phyloP scores from a whole-genome alignment of 2,888 invertebrate species.

The Panzeria rudis region DNA sequence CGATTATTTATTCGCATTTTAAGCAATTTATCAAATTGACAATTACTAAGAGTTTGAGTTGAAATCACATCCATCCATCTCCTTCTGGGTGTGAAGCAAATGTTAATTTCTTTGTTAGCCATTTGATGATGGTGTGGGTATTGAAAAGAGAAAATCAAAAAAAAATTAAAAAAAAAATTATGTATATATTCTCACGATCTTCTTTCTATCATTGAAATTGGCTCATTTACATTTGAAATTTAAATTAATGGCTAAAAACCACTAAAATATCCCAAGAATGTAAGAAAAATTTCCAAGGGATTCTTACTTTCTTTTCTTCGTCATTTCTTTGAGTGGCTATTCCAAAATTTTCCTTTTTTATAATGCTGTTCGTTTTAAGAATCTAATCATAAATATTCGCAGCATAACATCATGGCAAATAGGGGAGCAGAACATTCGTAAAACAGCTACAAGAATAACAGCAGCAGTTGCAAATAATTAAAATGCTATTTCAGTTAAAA shows the following conservation, averaged over 20 bases:
- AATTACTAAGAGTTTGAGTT: slow-evolving; percentile 75
- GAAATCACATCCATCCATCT: slow-evolving; percentile 7
- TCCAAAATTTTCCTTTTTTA: neutral
- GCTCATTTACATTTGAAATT: slow-evolving; percentile 82
- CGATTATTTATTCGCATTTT: slow-evolving; percentile 31
- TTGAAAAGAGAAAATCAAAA: slow-evolving; percentile 17
- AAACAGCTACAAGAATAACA: slow-evolving; percentile 22
- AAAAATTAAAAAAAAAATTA: neutral
- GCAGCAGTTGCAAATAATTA: slow-evolving; percentile 35
- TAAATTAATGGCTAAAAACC: slow-evolving; percentile 81
- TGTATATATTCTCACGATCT: slow-evolving; percentile 65
- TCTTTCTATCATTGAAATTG: slow-evolving; percentile 78
- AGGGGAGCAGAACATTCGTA: slow-evolving; percentile 45
- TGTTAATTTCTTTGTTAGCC: slow-evolving; percentile 61
- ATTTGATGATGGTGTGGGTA: slow-evolving; percentile 7
- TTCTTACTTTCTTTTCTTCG: slow-evolving; percentile 18
- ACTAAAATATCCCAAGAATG: slow-evolving; percentile 77
- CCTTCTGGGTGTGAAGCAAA: slow-evolving; percentile 13
- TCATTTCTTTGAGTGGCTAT: neutral
- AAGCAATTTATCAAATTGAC: slow-evolving; percentile 78
- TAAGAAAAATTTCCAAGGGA: slow-evolving; percentile 73
- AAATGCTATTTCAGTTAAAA: slow-evolving; percentile 78
- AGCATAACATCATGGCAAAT: slow-evolving; percentile 66
- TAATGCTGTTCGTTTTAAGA: slow-evolving; percentile 44
- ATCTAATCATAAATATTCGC: slow-evolving; percentile 81